Base-by-base conservation (phyloP, 2,113 vertebrate species). In the Narcine bancroftii region DNA sequence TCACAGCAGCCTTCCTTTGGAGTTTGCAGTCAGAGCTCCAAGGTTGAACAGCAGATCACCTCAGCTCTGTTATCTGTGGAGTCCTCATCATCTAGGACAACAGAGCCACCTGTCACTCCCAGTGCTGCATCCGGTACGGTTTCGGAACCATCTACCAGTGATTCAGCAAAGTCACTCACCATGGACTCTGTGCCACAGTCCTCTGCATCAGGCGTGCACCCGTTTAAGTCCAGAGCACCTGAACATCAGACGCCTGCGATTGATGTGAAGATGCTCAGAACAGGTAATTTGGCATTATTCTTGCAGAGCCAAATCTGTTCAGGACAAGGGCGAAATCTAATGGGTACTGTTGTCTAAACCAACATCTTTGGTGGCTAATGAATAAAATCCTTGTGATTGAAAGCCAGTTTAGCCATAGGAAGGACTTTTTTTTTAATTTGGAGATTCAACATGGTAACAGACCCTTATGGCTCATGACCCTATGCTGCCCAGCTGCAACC, bases 271-370 rank as follows among this genome's bases (percentile, higher is more conserved):
- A 29, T 47, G 19, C 63, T 91, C 47, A 66, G 21, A 69, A 15
- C 89, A 91, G 89, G 89, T 91, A 91, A 69, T 9, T 42, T 65
- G 15, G 39, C 63, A 60, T 60, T 60, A 36, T 87, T 87, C 79
- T 36, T 19, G 17, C n/a, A 83, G 79, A 83, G 29, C 50, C 29
- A 53, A 47, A 83, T 56, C 47, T 29, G 17, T 11, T 83, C 26
- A 33, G n/a, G 50, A 10, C 53, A 53, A 33, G 47, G 11, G 47
- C 21, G 42, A 81, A 81, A 81, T 6, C 36, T 45, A 45, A 45
- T 77, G 75, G 36, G 36, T 76, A 29, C 7, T 53, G 9, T 79
- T 79, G 36, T 63, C 15, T 36, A 36, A 60, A 85, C 15, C 60
- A 29, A 39, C 17, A 19, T 19, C 10, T 85, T 56, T 87, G 3